Evolutionary conservation across 2,113 vertebrate species (phyloP).

Genomic region (Brachyhypopomus gauderio): DNA sequence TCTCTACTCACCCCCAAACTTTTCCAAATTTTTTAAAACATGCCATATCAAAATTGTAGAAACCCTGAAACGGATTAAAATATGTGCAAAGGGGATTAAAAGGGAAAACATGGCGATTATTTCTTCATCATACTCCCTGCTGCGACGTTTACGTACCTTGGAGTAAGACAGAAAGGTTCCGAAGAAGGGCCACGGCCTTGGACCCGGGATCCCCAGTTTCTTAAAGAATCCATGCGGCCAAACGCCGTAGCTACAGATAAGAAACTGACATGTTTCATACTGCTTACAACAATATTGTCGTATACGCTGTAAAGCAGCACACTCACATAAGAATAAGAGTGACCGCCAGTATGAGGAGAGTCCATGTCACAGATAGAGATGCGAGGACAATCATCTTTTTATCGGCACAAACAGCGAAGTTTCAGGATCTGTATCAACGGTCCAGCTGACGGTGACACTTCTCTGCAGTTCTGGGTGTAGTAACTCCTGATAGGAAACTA

Average conservation of each 20-base stretch:
- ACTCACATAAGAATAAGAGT: slow-evolving; percentile 54
- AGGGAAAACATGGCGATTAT: not conserved
- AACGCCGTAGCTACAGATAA: slow-evolving; percentile 74
- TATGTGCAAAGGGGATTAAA: not conserved
- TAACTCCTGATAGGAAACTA: not conserved
- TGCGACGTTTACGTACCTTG: slow-evolving; percentile 23
- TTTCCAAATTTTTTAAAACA: slow-evolving; percentile 82
- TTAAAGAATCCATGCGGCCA: slow-evolving; percentile 75
- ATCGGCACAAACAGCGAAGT: not conserved
- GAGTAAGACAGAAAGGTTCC: slow-evolving; percentile 62
- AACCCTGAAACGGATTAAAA: slow-evolving; percentile 65
- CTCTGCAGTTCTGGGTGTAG: not conserved
- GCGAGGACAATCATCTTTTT: slow-evolving; percentile 33
- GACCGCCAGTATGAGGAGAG: slow-evolving; percentile 41
- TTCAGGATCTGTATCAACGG: not conserved
- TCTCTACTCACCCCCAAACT: slow-evolving; percentile 79
- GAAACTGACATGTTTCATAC: not conserved
- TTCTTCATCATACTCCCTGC: not conserved
- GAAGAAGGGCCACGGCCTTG: slow-evolving; percentile 76
- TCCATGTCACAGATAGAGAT: slow-evolving; percentile 53
- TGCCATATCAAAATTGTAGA: slow-evolving; percentile 67
- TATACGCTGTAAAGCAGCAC: not conserved
- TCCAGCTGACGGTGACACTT: not conserved
- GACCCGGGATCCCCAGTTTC: slow-evolving; percentile 79
- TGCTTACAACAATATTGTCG: not conserved